These are phyloP conservation scores for Barypeithes pellucidus DNA, from an alignment of 2,888 invertebrate genomes.

Conservation along the genomic window DNA sequence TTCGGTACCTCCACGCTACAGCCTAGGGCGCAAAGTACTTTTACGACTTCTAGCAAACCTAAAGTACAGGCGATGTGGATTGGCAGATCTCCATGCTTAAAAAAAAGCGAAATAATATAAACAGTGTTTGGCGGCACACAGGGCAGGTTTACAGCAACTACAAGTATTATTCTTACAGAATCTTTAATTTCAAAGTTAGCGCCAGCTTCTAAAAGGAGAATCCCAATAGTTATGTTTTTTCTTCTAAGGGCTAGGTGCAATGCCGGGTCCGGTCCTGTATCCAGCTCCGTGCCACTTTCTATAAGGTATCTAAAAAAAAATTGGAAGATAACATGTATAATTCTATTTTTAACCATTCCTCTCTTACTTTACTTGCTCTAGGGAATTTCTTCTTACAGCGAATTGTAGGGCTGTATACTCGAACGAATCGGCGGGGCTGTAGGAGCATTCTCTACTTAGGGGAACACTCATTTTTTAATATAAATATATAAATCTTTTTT, in stretches of 20 bases:
- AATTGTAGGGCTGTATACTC: constrained; percentile 67
- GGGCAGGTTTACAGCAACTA: too few species aligned
- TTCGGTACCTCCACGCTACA: constrained; percentile 78
- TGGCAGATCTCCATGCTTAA: constrained; percentile 75
- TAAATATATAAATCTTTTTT: not conserved
- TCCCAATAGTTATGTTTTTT: constrained; percentile 74
- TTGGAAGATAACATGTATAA: not conserved
- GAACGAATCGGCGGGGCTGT: constrained; percentile 63
- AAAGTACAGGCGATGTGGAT: constrained; percentile 75
- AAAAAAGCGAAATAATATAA: constrained; percentile 35
- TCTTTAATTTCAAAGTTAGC: constrained; percentile 75
- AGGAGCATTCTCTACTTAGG: constrained; percentile 61
- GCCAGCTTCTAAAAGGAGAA: constrained; percentile 76
- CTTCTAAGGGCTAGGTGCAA: constrained; percentile 76
- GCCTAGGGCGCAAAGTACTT: constrained; percentile 75
- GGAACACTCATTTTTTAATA: constrained; percentile 23
- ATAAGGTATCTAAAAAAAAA: constrained; percentile 64
- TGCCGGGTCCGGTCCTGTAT: constrained; percentile 72
- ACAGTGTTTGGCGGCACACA: too few species aligned
- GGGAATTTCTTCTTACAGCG: constrained; percentile 64
- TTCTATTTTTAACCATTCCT: constrained; percentile 1
- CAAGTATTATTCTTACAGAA: constrained; percentile 72
- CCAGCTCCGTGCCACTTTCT: constrained; percentile 67
- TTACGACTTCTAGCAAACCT: constrained; percentile 74
- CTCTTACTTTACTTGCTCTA: constrained; percentile 66